Evolutionary conservation across 2,888 invertebrate genomes (phyloP).

Genomic region (Hartigia nigra): DNA sequence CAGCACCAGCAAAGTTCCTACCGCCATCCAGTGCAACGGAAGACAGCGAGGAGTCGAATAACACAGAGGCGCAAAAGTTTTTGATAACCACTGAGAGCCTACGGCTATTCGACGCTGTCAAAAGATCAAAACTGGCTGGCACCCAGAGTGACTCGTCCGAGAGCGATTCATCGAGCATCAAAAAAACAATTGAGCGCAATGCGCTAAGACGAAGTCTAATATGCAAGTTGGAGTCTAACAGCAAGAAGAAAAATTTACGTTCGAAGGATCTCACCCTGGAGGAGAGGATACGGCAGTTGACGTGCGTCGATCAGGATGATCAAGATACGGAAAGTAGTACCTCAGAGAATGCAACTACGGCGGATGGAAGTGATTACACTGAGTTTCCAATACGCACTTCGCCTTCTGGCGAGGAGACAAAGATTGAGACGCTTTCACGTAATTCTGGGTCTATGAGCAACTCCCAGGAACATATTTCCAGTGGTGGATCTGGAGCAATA

Average conservation of each 20-base stretch:
- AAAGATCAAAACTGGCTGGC: constrained; percentile 69
- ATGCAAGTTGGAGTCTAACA: constrained; percentile 72
- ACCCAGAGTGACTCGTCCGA: constrained; percentile 56
- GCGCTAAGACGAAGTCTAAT: constrained; percentile 83
- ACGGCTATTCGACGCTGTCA: constrained; percentile 76
- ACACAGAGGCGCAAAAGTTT: constrained; percentile 66
- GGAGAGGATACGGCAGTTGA: constrained; percentile 86
- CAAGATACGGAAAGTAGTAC: constrained; percentile 52
- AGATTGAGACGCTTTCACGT: constrained; percentile 51
- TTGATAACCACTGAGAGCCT: constrained; percentile 82
- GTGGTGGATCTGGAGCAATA: constrained; percentile 63
- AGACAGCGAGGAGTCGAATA: constrained; percentile 52
- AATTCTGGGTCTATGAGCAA: constrained; percentile 2
- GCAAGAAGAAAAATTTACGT: constrained; percentile 69
- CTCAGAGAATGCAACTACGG: constrained; percentile 34
- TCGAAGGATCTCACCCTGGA: constrained; percentile 82
- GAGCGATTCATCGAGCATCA: constrained; percentile 62
- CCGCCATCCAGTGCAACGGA: constrained; percentile 65
- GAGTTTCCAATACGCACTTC: constrained; percentile 71
- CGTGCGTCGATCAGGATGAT: constrained; percentile 84
- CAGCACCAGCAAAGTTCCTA: constrained; percentile 62
- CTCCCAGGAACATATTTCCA: constrained; percentile 6
- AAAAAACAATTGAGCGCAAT: constrained; percentile 85
- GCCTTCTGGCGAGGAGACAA: constrained; percentile 75
- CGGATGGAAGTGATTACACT: constrained; percentile 33